Evolutionary conservation across 2,797 vertebrate genomes (phyloP).

Genomic region (Pangasius krempfi): DNA sequence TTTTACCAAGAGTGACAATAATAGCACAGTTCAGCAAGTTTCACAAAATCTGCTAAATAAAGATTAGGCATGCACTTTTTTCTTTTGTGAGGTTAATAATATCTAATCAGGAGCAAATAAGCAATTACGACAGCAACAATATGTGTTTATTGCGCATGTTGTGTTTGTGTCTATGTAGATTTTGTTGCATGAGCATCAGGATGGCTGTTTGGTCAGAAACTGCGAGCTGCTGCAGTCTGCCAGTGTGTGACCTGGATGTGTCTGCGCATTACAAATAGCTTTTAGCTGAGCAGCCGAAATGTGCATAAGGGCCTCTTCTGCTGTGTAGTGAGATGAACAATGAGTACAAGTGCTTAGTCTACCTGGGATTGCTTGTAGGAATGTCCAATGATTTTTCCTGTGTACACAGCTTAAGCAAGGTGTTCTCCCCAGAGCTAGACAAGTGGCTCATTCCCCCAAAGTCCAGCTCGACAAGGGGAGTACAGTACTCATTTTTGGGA

Average conservation of each 20-base stretch:
- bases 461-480: conserved; percentile 60
- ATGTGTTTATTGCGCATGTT: conserved; percentile 14
- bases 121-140: neutral
- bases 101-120: conserved; percentile 22
- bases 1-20: neutral
- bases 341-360: conserved; percentile 37
- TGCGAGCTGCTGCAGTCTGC: conserved; percentile 14
- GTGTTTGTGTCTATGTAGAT: conserved; percentile 5
- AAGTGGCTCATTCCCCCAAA: conserved; percentile 54
- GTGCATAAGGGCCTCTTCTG: conserved; percentile 25
- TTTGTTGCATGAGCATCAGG: conserved; percentile 33
- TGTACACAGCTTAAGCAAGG: conserved; percentile 63
- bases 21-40: neutral
- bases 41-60: neutral
- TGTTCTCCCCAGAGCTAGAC: conserved; percentile 60
- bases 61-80: neutral
- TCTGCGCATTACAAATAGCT: conserved; percentile 36
- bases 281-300: conserved; percentile 3
- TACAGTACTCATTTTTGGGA: conserved; percentile 54
- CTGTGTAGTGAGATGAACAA: conserved; percentile 33
- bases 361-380: conserved; percentile 48
- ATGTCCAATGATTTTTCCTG: conserved; percentile 62
- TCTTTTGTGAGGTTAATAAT: conserved; percentile 4
- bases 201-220: conserved; percentile 19
- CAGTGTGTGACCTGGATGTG: conserved; percentile 32